Conservation (phyloP, 2,797 vertebrate species). For the Psittacula derbiana region DNA sequence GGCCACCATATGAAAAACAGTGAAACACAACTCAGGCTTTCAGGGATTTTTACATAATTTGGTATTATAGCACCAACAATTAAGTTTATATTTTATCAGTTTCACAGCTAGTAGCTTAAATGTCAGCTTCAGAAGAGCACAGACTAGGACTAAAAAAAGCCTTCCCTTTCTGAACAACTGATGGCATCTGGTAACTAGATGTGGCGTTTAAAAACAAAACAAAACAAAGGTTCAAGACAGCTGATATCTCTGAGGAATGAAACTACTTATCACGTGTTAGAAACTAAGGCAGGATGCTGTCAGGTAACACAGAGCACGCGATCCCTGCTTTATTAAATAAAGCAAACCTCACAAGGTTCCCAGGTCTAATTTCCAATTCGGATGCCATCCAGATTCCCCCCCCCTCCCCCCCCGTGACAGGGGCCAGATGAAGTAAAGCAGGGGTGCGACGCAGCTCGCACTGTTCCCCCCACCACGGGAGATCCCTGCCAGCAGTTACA, state of each 20-base stretch:
- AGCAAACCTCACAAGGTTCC: neutral
- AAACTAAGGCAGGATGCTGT: neutral
- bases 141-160: neutral
- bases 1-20: neutral
- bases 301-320: neutral
- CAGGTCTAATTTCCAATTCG: neutral
- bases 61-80: neutral
- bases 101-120: neutral
- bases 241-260: neutral
- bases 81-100: neutral
- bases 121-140: neutral
- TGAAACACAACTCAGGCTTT: neutral
- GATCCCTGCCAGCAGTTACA: neutral
- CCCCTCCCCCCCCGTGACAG: neutral
- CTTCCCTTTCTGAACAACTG: neutral
- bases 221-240: neutral
- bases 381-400: neutral
- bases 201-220: neutral
- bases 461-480: neutral
- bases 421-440: neutral
- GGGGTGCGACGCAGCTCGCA: neutral
- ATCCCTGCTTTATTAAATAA: neutral
- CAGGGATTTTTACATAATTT: neutral
- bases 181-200: neutral
- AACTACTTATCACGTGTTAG: neutral